phyloP scores from a whole-genome alignment of 2,888 invertebrate genomes.

The Ophion ellenae region DNA sequence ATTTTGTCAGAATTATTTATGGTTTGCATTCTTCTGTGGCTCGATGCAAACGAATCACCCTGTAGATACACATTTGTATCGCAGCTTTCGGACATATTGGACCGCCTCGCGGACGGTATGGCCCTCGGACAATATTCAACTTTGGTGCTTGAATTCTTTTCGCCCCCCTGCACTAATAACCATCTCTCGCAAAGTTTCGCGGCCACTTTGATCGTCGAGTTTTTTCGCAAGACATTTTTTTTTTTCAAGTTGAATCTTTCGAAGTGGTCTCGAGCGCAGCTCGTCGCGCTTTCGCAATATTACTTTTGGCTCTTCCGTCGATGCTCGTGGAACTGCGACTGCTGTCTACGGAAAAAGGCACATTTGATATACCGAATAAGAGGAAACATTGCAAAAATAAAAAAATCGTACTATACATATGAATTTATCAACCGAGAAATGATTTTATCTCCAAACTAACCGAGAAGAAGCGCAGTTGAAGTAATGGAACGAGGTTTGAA shows the following conservation, averaged over 20 bases:
- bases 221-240: not conserved
- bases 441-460: not conserved
- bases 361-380: not conserved
- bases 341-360: not conserved
- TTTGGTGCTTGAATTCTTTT: not conserved
- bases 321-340: not conserved
- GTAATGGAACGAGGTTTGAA: not conserved
- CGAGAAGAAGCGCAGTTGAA: too few species aligned
- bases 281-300: not conserved
- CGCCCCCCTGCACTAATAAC: not conserved
- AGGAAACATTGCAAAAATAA: not conserved
- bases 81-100: not conserved
- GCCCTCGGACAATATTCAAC: not conserved
- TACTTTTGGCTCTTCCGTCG: not conserved
- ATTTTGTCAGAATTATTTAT: not conserved
- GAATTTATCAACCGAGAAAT: not conserved
- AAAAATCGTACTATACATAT: not conserved
- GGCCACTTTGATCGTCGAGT: not conserved
- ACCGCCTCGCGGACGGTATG: not conserved
- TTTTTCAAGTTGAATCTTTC: not conserved
- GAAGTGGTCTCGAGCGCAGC: not conserved
- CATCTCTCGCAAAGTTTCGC: not conserved
- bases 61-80: not conserved
- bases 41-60: not conserved
- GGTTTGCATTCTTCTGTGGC: not conserved